Percentiles rank a stretch among this genome's conserved stretches.
phyloP scores from a whole-genome alignment of 2,113 vertebrate species.

The Brachyhypopomus gauderio region DNA sequence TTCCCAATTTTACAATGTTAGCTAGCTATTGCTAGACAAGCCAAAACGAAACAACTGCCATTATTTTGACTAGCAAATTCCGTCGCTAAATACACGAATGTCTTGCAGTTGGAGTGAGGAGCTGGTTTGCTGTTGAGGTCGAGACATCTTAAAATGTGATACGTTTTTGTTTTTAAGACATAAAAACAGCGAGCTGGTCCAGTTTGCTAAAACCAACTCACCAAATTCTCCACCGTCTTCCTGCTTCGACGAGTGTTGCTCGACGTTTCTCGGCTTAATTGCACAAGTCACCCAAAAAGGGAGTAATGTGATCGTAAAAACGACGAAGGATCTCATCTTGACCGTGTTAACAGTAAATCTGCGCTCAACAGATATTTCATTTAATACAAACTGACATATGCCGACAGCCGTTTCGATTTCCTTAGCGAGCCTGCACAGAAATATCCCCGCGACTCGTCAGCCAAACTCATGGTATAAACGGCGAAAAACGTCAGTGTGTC shows the following conservation, averaged over 20 bases:
- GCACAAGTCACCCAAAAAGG: slow-evolving; percentile 63
- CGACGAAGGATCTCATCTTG: slow-evolving; percentile 38
- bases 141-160: no score
- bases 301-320: slow-evolving; percentile 32
- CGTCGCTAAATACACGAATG: no score
- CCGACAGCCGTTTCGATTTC: background rate
- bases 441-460: background rate
- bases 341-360: background rate
- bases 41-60: no score
- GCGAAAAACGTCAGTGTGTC: background rate
- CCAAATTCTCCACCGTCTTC: slow-evolving; percentile 64
- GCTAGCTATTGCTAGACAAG: no score
- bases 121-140: no score
- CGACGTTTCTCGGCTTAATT: slow-evolving; percentile 44
- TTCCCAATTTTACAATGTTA: no score
- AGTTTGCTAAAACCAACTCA: slow-evolving; percentile 47
- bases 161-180: no score
- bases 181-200: no score
- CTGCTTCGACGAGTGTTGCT: slow-evolving; percentile 28
- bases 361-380: background rate
- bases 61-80: no score
- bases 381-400: no score
- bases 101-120: no score
- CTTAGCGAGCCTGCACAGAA: background rate
- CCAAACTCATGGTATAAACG: background rate